A percentile compares a stretch with the other conserved stretches of the same genome.
These are phyloP conservation scores for Drepanosiphum platanoidis DNA, from an alignment of 2,888 invertebrate species.

Conservation along the genomic window DNA sequence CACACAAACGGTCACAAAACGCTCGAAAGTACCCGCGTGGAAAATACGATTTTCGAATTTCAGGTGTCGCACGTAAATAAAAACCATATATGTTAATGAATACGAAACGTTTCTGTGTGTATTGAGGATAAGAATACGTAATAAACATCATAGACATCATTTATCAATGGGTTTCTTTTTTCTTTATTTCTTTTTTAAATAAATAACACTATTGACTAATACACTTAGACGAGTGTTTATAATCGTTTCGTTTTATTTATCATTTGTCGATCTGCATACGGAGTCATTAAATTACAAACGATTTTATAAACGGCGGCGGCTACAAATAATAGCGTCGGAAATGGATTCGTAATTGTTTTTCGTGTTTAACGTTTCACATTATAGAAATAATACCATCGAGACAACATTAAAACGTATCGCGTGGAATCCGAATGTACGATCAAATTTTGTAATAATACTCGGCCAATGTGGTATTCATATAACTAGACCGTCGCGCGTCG, in stretches of 20 bases:
- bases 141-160: too few species aligned
- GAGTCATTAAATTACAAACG: background rate
- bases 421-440: too few species aligned
- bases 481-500: too few species aligned
- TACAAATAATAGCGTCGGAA: background rate
- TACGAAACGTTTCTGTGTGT: background rate
- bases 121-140: constrained; percentile 17
- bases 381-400: too few species aligned
- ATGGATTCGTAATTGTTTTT: background rate
- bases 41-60: constrained; percentile 52
- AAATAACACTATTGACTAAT: constrained; percentile 6
- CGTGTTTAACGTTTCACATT: too few species aligned
- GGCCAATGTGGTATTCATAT: too few species aligned
- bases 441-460: too few species aligned
- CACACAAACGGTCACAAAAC: constrained; percentile 25
- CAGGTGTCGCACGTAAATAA: constrained; percentile 23
- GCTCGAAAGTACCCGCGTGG: constrained; percentile 27
- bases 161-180: constrained; percentile 18
- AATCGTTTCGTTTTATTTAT: background rate
- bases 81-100: constrained; percentile 51
- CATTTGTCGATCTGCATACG: background rate
- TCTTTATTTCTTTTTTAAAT: background rate
- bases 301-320: background rate
- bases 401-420: too few species aligned
- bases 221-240: background rate